phyloP scores from a whole-genome alignment of 2,113 vertebrate genomes.

The Menidia beryllina region DNA sequence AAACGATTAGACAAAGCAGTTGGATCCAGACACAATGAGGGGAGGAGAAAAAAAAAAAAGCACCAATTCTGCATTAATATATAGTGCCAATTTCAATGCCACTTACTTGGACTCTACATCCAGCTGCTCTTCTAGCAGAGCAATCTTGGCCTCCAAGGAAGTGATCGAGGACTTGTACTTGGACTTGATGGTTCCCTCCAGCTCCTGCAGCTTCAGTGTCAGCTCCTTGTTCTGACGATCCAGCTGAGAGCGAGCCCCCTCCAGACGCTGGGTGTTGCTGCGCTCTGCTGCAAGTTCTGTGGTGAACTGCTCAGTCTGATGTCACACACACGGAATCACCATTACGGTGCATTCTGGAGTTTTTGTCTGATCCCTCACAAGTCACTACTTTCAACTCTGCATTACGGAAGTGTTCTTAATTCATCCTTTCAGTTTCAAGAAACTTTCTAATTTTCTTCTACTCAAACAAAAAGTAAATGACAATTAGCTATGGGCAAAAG shows the following conservation, averaged over 20 bases:
- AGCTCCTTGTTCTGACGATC: conserved; percentile 97
- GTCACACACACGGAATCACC: not conserved
- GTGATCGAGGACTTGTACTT: conserved; percentile 91
- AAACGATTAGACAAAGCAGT: not conserved
- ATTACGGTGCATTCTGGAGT: not conserved
- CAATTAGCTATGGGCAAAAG: not conserved
- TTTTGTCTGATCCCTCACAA: too few species aligned
- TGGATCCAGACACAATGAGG: too few species aligned
- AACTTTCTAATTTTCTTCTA: too few species aligned
- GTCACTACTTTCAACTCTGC: too few species aligned
- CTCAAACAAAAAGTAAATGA: not conserved
- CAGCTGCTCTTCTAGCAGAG: conserved; percentile 92
- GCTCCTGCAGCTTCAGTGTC: conserved; percentile 92
- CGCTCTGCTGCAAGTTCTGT: conserved; percentile 90
- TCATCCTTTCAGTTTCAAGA: too few species aligned
- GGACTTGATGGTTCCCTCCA: conserved; percentile 88
- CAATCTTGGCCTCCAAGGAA: conserved; percentile 90
- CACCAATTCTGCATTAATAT: too few species aligned
- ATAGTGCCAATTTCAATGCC: not conserved
- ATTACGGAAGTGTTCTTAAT: not conserved
- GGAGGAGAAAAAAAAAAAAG: too few species aligned
- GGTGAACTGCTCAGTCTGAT: conserved; percentile 90
- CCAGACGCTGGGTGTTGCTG: conserved; percentile 88
- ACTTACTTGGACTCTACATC: conserved; percentile 91
- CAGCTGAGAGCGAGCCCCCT: conserved; percentile 90